Conservation (phyloP, 2,113 vertebrate genomes). For the Trogon melanurus region DNA sequence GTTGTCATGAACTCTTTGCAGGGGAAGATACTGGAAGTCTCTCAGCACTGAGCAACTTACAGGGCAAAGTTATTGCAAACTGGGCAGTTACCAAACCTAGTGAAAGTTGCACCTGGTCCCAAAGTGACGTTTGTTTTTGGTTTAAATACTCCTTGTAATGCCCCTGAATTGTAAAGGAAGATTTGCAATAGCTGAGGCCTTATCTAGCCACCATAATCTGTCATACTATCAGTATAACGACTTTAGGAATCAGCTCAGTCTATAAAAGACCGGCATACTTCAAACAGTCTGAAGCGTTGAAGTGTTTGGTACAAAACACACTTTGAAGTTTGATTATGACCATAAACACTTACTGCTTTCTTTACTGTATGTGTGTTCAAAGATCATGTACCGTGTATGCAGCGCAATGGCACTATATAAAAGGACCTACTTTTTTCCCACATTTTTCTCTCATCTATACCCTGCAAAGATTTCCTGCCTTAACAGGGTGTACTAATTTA, state of each 20-base stretch:
- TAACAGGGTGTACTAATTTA: background rate
- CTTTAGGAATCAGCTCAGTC: background rate
- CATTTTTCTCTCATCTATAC: background rate
- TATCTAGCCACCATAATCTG: background rate
- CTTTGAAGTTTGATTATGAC: slow-evolving; percentile 41
- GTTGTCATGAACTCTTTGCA: background rate
- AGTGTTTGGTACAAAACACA: slow-evolving; percentile 22
- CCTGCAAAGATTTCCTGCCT: background rate
- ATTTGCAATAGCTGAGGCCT: background rate
- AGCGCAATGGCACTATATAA: background rate
- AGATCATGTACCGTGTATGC: background rate
- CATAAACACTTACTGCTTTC: slow-evolving; percentile 23
- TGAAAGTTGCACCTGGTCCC: background rate
- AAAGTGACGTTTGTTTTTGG: background rate
- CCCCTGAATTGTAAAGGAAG: background rate
- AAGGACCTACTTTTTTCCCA: background rate
- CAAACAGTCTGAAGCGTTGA: background rate
- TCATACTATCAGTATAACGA: background rate
- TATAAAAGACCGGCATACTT: background rate
- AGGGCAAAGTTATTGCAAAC: background rate
- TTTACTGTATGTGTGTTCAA: background rate
- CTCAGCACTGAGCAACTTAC: background rate
- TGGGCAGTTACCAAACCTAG: background rate
- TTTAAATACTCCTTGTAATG: background rate
- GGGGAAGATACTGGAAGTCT: background rate